Base-by-base conservation (phyloP, 2,113 vertebrate species). In the Rhinichthys klamathensis region DNA sequence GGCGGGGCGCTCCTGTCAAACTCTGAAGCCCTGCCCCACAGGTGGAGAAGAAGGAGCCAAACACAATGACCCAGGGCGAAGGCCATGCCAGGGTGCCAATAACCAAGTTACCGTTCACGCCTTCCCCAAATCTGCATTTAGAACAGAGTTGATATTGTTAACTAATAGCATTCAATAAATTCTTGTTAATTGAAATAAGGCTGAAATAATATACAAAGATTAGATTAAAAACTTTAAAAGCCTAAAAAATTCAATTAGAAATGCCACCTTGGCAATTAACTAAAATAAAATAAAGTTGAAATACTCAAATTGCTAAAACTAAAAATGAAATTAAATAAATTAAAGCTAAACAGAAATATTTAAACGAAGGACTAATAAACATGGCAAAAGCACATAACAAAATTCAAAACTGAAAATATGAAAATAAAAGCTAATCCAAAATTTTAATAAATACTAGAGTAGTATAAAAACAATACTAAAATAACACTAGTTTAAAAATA, bases 41-140 rank as follows among this genome's bases (percentile, higher is more conserved):
- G 0, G 98, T 99, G 87, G 98, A 99, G 91, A 99, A 99, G 93
- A 99, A 99, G 27, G 98, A 99, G n/a, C 98, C 98, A 7, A 99
- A 96, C 89, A 99, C 98, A 23, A 99, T 99, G 86, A 99, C 97
- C 98, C 98, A 99, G 0, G 98, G 98, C 4, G 97, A 98, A 0
- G 97, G 98, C 98, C 98, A 99, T 0, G 98, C 97, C 89, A 99
- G 92, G 0, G 98, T 99, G 49, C 98, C 98, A 32, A 99, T 98
- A 88, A 99, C 98, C 92, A 99, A 93, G 90, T 98, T 99, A 73
- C 98, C 98, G 0, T 93, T 96, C 80, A 99, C 98, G 0, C 96
- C 97, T 93, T 99, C 98, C 1, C 98, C 98, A 88, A 99, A 99
- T 92, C 98, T 99, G 93, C 27, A 2, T 72, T 84, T 16, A 69